Percentiles rank a stretch among this genome's conserved stretches.
phyloP scores from a whole-genome alignment of 2,888 invertebrate species.

The Barypeithes pellucidus region DNA sequence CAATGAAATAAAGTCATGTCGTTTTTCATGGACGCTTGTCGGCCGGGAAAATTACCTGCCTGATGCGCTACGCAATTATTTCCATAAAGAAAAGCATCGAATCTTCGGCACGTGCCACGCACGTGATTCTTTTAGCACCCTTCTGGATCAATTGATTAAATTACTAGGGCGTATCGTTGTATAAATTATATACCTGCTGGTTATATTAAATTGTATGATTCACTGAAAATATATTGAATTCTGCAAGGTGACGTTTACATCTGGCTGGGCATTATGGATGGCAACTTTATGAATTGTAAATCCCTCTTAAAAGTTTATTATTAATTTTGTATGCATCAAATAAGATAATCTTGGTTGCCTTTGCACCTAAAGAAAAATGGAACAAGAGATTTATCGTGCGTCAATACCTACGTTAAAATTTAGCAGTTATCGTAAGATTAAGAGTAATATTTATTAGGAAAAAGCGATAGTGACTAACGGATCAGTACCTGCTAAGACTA shows the following conservation, averaged over 20 bases:
- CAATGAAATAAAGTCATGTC: slow-evolving; percentile 48
- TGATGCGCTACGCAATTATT: slow-evolving; percentile 54
- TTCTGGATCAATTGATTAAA: slow-evolving; percentile 55
- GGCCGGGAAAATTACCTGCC: slow-evolving; percentile 49
- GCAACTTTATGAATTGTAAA: slow-evolving; percentile 1
- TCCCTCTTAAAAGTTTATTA: neutral
- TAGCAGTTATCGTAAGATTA: no score
- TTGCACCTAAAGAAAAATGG: no score
- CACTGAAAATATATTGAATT: slow-evolving; percentile 42
- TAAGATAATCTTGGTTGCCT: no score
- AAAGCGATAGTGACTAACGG: no score
- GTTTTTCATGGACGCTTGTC: slow-evolving; percentile 47
- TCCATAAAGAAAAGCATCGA: slow-evolving; percentile 50
- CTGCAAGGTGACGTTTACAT: slow-evolving; percentile 14
- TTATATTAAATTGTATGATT: slow-evolving; percentile 53
- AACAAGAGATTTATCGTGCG: no score
- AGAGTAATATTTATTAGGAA: no score
- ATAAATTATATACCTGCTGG: slow-evolving; percentile 51
- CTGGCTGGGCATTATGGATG: slow-evolving; percentile 3
- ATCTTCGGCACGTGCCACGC: slow-evolving; percentile 51
- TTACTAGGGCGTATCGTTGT: slow-evolving; percentile 53
- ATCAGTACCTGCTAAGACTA: no score
- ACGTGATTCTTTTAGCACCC: slow-evolving; percentile 54
- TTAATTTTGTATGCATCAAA: no score
- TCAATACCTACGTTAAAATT: no score